Conservation (phyloP, 2,888 invertebrate species). For the Ophion slaviceki region DNA sequence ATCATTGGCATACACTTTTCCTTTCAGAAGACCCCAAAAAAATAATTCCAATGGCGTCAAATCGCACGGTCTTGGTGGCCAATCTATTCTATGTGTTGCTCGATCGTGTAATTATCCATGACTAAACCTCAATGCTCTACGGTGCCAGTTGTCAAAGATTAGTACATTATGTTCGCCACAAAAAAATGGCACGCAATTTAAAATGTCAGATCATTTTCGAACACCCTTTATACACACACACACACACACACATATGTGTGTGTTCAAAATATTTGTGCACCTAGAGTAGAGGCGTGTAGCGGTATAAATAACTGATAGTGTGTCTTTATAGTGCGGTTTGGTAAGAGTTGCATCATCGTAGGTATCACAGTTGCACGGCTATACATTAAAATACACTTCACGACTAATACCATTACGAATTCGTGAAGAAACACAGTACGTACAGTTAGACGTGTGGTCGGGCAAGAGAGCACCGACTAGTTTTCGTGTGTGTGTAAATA, state of each 20-base stretch:
- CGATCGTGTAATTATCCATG: too few relatives aligned
- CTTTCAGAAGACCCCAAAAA: too few relatives aligned
- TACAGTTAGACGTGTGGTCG: slow-evolving; percentile 18
- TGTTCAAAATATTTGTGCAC: neutral
- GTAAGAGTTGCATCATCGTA: slow-evolving; percentile 61
- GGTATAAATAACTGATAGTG: slow-evolving; percentile 51
- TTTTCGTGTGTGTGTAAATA: slow-evolving; percentile 20
- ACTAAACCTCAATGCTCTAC: too few relatives aligned
- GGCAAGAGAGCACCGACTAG: slow-evolving; percentile 46
- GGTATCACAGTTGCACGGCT: slow-evolving; percentile 24
- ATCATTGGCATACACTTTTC: too few relatives aligned
- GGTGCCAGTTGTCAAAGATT: too few relatives aligned
- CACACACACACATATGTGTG: too few relatives aligned
- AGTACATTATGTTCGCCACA: too few relatives aligned
- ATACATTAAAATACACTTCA: slow-evolving; percentile 49
- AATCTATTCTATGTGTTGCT: too few relatives aligned
- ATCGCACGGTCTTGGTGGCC: too few relatives aligned
- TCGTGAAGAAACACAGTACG: neutral
- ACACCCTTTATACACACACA: neutral
- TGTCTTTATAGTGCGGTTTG: slow-evolving; percentile 38
- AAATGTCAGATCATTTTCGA: too few relatives aligned
- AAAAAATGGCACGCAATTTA: too few relatives aligned
- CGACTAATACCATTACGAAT: slow-evolving; percentile 15
- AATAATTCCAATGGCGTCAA: too few relatives aligned
- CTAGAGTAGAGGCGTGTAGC: slow-evolving; percentile 13